These are phyloP conservation scores for Melanargia galathea DNA, from an alignment of 2,888 invertebrate species.

Conservation along the genomic window DNA sequence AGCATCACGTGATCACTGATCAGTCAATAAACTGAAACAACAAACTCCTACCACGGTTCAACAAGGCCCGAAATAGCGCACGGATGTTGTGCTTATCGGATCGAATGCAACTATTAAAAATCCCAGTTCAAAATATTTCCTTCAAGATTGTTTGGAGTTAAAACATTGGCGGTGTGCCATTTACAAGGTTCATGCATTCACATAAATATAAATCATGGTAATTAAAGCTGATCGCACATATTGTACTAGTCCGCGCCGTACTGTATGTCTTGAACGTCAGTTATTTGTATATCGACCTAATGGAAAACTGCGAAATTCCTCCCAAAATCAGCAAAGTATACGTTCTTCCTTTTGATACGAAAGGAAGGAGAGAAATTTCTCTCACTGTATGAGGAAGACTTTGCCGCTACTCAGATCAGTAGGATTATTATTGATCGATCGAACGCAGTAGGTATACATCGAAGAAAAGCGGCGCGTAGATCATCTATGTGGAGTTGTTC, in stretches of 20 bases:
- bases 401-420: too few species aligned
- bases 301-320: too few species aligned
- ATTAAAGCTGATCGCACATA: slow-evolving; percentile 6
- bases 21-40: slow-evolving; percentile 11
- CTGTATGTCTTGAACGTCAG: too few species aligned
- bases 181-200: slow-evolving; percentile 18
- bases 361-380: too few species aligned
- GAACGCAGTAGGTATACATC: background rate
- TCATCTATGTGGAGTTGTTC: background rate
- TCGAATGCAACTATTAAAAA: slow-evolving; percentile 21
- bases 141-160: slow-evolving; percentile 33
- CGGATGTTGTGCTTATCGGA: slow-evolving; percentile 16
- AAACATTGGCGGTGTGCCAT: slow-evolving; percentile 38
- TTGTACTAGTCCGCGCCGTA: background rate
- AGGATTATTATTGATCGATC: background rate
- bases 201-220: slow-evolving; percentile 20
- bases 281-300: too few species aligned
- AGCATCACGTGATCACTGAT: slow-evolving; percentile 1
- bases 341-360: too few species aligned
- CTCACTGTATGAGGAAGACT: too few species aligned
- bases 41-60: slow-evolving; percentile 5
- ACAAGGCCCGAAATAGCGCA: slow-evolving; percentile 17
- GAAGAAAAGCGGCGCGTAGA: background rate
- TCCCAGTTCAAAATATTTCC: slow-evolving; percentile 12
- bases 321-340: too few species aligned